These are phyloP conservation scores for Dicentrarchus labrax DNA, from an alignment of 2,113 vertebrate species.

Conservation along the genomic window DNA sequence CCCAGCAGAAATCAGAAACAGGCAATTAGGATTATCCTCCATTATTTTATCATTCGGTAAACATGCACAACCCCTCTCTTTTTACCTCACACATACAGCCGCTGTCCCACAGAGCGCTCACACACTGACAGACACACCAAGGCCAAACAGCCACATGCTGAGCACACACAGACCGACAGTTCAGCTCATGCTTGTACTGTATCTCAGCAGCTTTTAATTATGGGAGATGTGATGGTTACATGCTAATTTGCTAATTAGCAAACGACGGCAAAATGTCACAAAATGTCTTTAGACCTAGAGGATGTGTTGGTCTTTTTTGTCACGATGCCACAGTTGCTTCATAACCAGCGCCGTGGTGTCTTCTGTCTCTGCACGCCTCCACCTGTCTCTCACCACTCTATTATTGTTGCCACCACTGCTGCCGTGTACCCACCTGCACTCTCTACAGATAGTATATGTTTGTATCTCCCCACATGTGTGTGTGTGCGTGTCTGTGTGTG, in stretches of 20 bases:
- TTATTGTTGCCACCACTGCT: slow-evolving; percentile 52
- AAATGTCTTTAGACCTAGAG: slow-evolving; percentile 4
- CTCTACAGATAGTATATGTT: slow-evolving; percentile 62
- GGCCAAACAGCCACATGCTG: neutral
- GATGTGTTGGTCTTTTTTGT: slow-evolving; percentile 15
- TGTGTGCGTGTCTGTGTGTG: slow-evolving; percentile 55
- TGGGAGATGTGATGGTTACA: neutral
- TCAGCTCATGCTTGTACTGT: neutral
- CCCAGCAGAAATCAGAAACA: slow-evolving; percentile 74
- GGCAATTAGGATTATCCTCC: slow-evolving; percentile 77
- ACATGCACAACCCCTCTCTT: slow-evolving; percentile 44
- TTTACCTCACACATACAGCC: slow-evolving; percentile 47
- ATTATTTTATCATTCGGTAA: slow-evolving; percentile 73
- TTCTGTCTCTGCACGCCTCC: slow-evolving; percentile 63
- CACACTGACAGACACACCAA: neutral
- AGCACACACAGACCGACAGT: neutral
- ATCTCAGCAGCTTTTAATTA: slow-evolving; percentile 3
- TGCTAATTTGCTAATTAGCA: neutral
- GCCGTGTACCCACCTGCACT: slow-evolving; percentile 67
- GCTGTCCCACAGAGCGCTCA: neutral
- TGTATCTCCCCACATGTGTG: slow-evolving; percentile 64
- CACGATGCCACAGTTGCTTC: neutral
- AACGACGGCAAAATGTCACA: slow-evolving; percentile 10
- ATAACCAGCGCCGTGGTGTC: neutral
- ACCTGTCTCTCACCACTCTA: slow-evolving; percentile 56